Evolutionary conservation across 92 coral and sea anemone genomes (phyloP).

Genomic region (Parazoanthus swiftii): DNA sequence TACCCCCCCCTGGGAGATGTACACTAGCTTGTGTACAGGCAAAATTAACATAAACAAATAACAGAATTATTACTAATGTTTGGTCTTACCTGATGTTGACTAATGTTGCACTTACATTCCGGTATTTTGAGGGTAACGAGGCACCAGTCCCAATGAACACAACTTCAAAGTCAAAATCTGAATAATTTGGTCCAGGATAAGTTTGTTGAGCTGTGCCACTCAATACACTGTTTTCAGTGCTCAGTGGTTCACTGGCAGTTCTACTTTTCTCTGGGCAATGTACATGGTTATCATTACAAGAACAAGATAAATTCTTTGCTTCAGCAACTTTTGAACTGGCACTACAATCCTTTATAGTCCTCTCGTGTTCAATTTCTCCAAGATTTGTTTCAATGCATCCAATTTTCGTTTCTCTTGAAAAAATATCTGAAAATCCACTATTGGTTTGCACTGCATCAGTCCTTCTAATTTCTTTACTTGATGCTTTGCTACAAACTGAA

Average conservation of each 20-base stretch:
- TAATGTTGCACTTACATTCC: slow-evolving; percentile 93
- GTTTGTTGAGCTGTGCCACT: background rate
- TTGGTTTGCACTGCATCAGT: background rate
- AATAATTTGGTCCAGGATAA: slow-evolving; percentile 16
- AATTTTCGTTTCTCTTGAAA: background rate
- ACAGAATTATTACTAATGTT: too few species aligned
- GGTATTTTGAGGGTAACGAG: slow-evolving; percentile 86
- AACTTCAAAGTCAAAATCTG: slow-evolving; percentile 72
- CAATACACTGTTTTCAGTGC: background rate
- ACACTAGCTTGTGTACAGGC: too few species aligned
- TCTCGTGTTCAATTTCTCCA: slow-evolving; percentile 2
- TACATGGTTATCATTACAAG: background rate
- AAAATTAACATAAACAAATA: too few species aligned
- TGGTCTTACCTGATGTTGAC: slow-evolving; percentile 69
- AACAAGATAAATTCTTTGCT: background rate
- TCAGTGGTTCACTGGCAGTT: background rate
- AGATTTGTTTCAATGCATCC: background rate
- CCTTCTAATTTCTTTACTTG: background rate
- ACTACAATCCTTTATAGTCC: background rate
- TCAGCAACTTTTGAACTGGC: background rate
- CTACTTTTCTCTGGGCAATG: background rate
- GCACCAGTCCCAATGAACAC: slow-evolving; percentile 97
- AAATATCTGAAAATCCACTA: background rate
- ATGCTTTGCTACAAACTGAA: background rate
- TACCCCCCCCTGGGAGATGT: too few species aligned